Conservation (phyloP, 23 tunicate genomes). For the Clavelina lepadiformis region DNA sequence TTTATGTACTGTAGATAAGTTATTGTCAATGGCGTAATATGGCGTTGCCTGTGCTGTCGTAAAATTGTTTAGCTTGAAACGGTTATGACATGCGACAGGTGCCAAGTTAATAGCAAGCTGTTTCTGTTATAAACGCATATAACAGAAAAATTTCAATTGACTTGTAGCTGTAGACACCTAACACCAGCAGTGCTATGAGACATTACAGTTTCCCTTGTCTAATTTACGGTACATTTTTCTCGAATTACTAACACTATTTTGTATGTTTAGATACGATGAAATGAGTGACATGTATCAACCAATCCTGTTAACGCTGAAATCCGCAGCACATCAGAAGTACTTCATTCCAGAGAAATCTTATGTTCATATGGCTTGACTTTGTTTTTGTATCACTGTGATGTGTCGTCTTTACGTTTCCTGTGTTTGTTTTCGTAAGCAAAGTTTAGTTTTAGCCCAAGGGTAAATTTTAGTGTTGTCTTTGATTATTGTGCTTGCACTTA, state of each 20-base stretch:
- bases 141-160: no score
- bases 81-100: neutral
- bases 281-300: slow-evolving; percentile 57
- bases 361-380: slow-evolving; percentile 50
- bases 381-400: neutral
- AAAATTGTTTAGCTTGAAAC: no score
- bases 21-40: neutral
- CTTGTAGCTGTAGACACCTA: no score
- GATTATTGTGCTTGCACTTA: no score
- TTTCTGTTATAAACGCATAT: no score
- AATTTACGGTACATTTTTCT: no score
- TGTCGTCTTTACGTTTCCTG: neutral
- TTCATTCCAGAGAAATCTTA: slow-evolving; percentile 78
- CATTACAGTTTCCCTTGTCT: no score
- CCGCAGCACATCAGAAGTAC: slow-evolving; percentile 71
- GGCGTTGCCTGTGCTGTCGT: neutral
- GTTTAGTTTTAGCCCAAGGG: neutral
- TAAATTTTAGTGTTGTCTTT: no score
- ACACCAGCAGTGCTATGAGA: no score
- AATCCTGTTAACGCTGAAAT: slow-evolving; percentile 53
- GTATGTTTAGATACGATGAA: slow-evolving; percentile 50
- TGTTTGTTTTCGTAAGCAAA: neutral
- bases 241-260: neutral
- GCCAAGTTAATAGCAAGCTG: no score
- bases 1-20: neutral